Evolutionary conservation across 2,888 invertebrate genomes (phyloP).

Genomic region (Cerastis leucographa): DNA sequence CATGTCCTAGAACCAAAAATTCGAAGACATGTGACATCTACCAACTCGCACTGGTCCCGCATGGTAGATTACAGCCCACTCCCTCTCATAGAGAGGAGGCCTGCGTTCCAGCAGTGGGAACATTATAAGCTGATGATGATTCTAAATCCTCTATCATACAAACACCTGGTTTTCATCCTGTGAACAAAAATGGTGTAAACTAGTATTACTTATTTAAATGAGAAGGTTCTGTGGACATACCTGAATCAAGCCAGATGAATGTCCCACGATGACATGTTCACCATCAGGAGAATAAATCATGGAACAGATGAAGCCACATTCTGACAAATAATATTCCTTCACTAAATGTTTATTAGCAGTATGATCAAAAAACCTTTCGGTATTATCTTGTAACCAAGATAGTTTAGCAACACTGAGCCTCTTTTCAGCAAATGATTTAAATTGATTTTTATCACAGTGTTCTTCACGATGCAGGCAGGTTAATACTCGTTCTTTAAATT

Average conservation of each 20-base stretch:
- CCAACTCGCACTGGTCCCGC: no score
- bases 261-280: slow-evolving; percentile 84
- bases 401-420: slow-evolving; percentile 66
- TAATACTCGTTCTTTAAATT: slow-evolving; percentile 78
- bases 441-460: slow-evolving; percentile 65
- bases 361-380: slow-evolving; percentile 77
- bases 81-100: no score
- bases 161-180: background rate
- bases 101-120: no score
- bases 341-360: slow-evolving; percentile 76
- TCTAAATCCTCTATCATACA: no score
- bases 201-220: background rate
- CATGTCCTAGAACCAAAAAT: no score
- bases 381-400: slow-evolving; percentile 80
- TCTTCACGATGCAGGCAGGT: slow-evolving; percentile 72
- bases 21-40: no score
- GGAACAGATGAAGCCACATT: slow-evolving; percentile 79
- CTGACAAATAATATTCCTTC: slow-evolving; percentile 74
- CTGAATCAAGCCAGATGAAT: slow-evolving; percentile 90
- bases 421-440: slow-evolving; percentile 79
- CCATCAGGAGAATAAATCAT: slow-evolving; percentile 85
- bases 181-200: background rate
- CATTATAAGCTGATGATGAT: no score
- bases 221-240: slow-evolving; percentile 70
- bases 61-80: no score